Evolutionary conservation across 2,888 invertebrate genomes (phyloP).

Genomic region (Luperina nickerlii): DNA sequence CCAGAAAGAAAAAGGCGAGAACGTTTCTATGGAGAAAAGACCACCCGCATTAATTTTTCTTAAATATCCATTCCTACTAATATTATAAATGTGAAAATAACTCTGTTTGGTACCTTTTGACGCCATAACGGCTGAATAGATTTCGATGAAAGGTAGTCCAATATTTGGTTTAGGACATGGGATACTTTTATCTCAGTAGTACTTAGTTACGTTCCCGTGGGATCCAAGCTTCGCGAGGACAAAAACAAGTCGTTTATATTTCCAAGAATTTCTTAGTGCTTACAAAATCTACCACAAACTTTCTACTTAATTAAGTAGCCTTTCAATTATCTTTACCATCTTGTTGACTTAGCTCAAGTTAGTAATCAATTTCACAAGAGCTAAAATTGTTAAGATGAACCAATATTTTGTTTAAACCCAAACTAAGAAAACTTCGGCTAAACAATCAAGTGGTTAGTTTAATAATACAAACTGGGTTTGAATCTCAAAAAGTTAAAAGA

Average conservation of each 20-base stretch:
- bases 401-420: neutral
- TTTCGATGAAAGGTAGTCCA: neutral
- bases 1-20: no score
- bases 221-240: neutral
- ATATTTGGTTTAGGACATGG: neutral
- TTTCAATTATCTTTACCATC: conserved; percentile 3
- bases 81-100: neutral
- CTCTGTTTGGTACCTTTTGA: neutral
- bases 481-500: neutral
- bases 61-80: neutral
- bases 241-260: neutral
- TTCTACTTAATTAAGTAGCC: conserved; percentile 6
- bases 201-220: neutral
- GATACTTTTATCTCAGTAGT: neutral
- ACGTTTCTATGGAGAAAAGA: no score
- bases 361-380: conserved; percentile 4
- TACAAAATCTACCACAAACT: neutral
- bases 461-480: neutral
- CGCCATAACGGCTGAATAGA: neutral
- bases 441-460: neutral
- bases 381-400: conserved; percentile 8
- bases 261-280: neutral
- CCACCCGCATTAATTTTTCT: no score
- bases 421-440: conserved; percentile 8
- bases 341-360: conserved; percentile 31